Percentiles rank a stretch among this genome's conserved stretches.
Conservation (phyloP, 2,797 vertebrate species). For the Melopsittacus undulatus region DNA sequence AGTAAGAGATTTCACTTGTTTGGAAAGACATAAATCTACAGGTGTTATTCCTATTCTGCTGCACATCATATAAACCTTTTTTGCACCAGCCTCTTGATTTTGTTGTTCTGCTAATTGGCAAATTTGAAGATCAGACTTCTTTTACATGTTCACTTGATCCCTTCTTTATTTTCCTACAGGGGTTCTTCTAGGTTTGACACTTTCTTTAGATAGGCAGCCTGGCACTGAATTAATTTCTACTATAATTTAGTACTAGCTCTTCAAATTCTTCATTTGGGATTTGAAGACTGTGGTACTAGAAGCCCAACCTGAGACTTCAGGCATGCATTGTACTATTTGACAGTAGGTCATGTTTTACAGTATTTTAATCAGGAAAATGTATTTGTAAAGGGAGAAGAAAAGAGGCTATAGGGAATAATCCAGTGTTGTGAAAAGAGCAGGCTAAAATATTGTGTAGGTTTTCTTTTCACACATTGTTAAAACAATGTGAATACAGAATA, state of each 20-base stretch:
- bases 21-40: background rate
- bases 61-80: background rate
- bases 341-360: background rate
- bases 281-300: background rate
- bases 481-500: background rate
- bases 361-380: background rate
- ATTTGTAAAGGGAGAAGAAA: background rate
- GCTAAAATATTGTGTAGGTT: background rate
- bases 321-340: background rate
- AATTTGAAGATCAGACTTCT: background rate
- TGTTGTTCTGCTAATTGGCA: background rate
- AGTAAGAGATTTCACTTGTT: background rate
- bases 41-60: background rate
- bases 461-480: background rate
- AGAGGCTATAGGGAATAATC: background rate
- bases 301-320: background rate
- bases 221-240: background rate
- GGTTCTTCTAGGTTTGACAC: background rate
- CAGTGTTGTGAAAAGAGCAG: background rate
- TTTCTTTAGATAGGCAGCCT: background rate
- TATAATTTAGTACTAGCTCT: background rate
- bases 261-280: background rate
- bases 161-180: background rate
- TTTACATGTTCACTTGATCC: background rate
- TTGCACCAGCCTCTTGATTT: background rate